Evolutionary conservation across 2,797 vertebrate genomes (phyloP).

Genomic region (Anabacerthia variegaticeps): DNA sequence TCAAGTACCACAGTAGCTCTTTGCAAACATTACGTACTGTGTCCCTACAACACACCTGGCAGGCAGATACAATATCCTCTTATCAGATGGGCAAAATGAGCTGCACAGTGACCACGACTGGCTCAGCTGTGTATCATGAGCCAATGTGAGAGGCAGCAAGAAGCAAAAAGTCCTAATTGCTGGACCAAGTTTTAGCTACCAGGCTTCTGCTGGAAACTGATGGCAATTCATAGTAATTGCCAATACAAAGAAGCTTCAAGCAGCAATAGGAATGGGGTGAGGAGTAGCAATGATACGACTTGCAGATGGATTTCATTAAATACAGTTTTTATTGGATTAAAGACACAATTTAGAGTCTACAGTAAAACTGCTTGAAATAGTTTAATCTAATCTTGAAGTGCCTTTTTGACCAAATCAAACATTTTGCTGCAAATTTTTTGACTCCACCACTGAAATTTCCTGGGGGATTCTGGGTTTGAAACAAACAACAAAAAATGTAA

Average conservation of each 20-base stretch:
- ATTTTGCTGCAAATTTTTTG: slow-evolving; percentile 39
- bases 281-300: background rate
- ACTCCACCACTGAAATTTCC: background rate
- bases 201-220: background rate
- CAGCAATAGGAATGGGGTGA: background rate
- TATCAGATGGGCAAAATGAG: slow-evolving; percentile 46
- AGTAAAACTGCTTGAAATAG: slow-evolving; percentile 33
- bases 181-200: background rate
- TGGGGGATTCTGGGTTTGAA: background rate
- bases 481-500: background rate
- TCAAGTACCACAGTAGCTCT: background rate
- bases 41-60: slow-evolving; percentile 39
- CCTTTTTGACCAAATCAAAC: slow-evolving; percentile 46
- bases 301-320: slow-evolving; percentile 55
- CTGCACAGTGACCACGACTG: background rate
- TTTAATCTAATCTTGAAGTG: slow-evolving; percentile 45
- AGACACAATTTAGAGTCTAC: background rate
- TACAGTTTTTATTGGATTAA: slow-evolving; percentile 39
- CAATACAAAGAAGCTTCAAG: background rate
- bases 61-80: background rate
- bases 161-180: background rate
- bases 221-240: background rate
- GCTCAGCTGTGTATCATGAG: accelerated
- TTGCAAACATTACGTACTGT: slow-evolving; percentile 28
- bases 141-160: background rate